Evolutionary conservation across 2,888 invertebrate species (phyloP).

Genomic region (Dolichopus griseipennis): DNA sequence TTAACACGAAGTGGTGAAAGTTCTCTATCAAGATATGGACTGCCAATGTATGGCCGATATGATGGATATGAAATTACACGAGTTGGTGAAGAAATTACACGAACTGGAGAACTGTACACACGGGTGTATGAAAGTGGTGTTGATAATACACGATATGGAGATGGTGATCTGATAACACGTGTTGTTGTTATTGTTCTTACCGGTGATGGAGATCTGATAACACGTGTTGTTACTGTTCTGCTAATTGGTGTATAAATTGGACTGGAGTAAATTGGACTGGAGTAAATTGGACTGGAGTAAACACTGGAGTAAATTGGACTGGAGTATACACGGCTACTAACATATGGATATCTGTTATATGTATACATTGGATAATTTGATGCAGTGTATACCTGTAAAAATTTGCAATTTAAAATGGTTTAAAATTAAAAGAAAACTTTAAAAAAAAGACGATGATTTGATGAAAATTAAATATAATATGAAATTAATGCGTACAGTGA

Average conservation of each 20-base stretch:
- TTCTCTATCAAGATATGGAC: conserved; percentile 14
- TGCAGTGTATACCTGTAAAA: neutral
- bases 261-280: neutral
- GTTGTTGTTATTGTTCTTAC: conserved; percentile 6
- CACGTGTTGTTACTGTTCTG: neutral
- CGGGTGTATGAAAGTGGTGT: neutral
- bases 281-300: neutral
- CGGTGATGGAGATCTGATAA: neutral
- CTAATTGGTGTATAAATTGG: neutral
- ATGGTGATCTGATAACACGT: conserved; percentile 1
- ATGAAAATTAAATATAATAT: too few species aligned
- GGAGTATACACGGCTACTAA: neutral
- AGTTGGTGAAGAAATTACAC: conserved; percentile 35
- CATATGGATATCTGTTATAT: neutral
- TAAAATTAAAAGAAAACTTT: too few species aligned
- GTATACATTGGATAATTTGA: neutral
- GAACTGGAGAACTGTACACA: conserved; percentile 26
- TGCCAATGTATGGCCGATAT: conserved; percentile 29
- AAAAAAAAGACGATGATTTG: too few species aligned
- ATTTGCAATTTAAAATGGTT: too few species aligned
- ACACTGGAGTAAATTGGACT: neutral
- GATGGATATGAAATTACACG: conserved; percentile 25
- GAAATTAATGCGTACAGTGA: too few species aligned
- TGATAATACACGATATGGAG: neutral
- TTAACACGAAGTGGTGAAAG: conserved; percentile 17